Conservation (phyloP, 2,888 invertebrate genomes). For the Caenorhabditis angaria region DNA sequence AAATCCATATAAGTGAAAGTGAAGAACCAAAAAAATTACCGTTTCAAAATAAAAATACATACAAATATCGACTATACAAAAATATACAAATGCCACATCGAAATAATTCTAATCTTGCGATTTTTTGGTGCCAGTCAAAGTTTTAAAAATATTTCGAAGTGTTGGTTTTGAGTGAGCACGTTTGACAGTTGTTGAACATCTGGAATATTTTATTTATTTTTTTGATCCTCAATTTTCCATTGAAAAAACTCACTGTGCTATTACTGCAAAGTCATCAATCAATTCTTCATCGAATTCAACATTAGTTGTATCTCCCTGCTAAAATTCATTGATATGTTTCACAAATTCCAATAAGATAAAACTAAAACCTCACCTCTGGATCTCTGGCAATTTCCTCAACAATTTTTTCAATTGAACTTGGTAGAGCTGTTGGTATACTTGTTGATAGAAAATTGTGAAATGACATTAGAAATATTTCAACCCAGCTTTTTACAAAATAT, state of each 20-base stretch:
- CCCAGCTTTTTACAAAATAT: slow-evolving; percentile 92
- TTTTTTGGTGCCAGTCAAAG: slow-evolving; percentile 54
- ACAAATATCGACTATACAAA: not conserved
- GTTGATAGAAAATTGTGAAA: slow-evolving; percentile 91
- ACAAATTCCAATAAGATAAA: not conserved
- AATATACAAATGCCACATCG: too few species aligned
- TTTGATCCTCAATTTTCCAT: too few species aligned
- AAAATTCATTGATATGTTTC: slow-evolving; percentile 2
- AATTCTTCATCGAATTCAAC: slow-evolving; percentile 53
- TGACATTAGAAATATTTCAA: slow-evolving; percentile 89
- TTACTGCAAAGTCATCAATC: slow-evolving; percentile 67
- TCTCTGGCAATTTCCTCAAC: slow-evolving; percentile 46
- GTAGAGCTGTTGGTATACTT: slow-evolving; percentile 78
- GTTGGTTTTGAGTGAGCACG: slow-evolving; percentile 59
- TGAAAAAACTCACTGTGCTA: slow-evolving; percentile 60
- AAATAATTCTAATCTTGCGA: not conserved
- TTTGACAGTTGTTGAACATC: slow-evolving; percentile 55
- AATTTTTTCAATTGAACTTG: slow-evolving; percentile 45
- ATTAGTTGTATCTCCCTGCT: slow-evolving; percentile 18
- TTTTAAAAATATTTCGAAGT: slow-evolving; percentile 60
- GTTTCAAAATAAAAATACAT: not conserved
- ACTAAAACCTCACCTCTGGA: slow-evolving; percentile 12
- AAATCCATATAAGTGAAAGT: too few species aligned
- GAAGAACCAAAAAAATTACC: too few species aligned
- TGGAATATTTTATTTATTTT: slow-evolving; percentile 26